Percentiles rank a stretch among this genome's conserved stretches.
Conservation (phyloP, 1,140 invertebrate species). For the Drosophila melanogaster region DNA sequence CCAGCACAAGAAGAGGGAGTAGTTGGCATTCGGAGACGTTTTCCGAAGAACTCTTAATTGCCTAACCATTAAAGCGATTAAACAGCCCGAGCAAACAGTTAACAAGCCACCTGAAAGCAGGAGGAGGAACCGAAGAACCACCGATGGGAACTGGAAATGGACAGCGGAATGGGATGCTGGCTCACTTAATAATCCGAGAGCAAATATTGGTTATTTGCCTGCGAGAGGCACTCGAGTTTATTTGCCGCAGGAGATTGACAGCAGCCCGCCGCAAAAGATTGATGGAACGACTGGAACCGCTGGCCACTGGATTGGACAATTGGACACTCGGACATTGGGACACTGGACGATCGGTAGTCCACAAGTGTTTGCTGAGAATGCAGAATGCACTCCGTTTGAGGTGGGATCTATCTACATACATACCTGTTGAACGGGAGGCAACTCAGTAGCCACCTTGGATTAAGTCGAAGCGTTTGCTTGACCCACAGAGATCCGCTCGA, state of each 20-base stretch:
- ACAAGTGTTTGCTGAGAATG: constrained; percentile 67
- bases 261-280: constrained; percentile 58
- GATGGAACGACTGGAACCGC: constrained; percentile 57
- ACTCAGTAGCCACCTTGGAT: constrained; percentile 81
- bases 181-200: constrained; percentile 80
- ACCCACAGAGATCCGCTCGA: constrained; percentile 67
- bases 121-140: constrained; percentile 22
- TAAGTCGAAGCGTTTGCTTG: constrained; percentile 73
- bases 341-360: constrained; percentile 60
- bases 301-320: constrained; percentile 30
- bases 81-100: constrained; percentile 74
- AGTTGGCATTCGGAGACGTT: constrained; percentile 19
- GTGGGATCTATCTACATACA: constrained; percentile 4
- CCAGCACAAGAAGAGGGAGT: not conserved
- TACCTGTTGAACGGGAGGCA: constrained; percentile 46
- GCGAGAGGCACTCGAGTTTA: constrained; percentile 76
- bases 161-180: constrained; percentile 59
- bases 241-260: constrained; percentile 81
- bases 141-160: constrained; percentile 38
- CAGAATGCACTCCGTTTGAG: constrained; percentile 30
- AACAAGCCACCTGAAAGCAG: constrained; percentile 35
- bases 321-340: constrained; percentile 1
- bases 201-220: constrained; percentile 78
- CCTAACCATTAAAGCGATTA: constrained; percentile 80
- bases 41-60: constrained; percentile 68